Evolutionary conservation across 2,888 invertebrate species (phyloP).

Genomic region (Ophraella communa): DNA sequence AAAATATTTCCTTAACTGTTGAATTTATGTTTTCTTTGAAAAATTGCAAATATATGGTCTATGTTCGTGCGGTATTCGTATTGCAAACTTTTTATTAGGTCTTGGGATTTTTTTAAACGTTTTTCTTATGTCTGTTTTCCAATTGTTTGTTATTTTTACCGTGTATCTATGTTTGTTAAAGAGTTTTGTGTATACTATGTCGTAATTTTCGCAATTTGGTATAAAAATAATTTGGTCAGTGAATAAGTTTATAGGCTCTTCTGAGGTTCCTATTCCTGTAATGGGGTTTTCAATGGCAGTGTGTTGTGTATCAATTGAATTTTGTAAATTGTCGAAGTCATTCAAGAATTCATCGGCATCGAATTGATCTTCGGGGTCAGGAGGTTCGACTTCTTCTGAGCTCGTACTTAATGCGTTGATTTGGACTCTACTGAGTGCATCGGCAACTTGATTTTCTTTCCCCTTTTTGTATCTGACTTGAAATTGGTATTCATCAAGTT

Average conservation of each 20-base stretch:
- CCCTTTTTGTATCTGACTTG: constrained; percentile 25
- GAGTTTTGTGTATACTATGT: background rate
- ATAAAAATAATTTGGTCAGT: constrained; percentile 15
- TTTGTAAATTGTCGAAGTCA: too few relatives aligned
- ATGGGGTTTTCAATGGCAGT: too few relatives aligned
- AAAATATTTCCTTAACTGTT: constrained; percentile 26
- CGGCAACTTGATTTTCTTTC: constrained; percentile 23
- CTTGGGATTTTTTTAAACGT: background rate
- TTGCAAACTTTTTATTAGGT: background rate
- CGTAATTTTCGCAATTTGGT: background rate
- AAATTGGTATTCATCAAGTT: constrained; percentile 29
- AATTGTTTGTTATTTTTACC: background rate
- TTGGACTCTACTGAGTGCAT: too few relatives aligned
- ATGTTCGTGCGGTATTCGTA: background rate
- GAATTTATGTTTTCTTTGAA: constrained; percentile 25
- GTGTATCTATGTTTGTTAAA: constrained; percentile 8
- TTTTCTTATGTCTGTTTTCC: background rate
- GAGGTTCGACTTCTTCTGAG: too few relatives aligned
- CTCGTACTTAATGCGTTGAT: too few relatives aligned
- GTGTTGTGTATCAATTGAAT: too few relatives aligned
- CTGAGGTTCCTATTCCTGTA: background rate
- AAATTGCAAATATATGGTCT: background rate
- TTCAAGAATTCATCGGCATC: too few relatives aligned
- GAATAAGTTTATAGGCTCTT: constrained; percentile 10
- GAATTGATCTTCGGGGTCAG: too few relatives aligned